These are phyloP conservation scores for Drosophila atripex DNA, from an alignment of 2,888 invertebrate genomes.

Conservation along the genomic window DNA sequence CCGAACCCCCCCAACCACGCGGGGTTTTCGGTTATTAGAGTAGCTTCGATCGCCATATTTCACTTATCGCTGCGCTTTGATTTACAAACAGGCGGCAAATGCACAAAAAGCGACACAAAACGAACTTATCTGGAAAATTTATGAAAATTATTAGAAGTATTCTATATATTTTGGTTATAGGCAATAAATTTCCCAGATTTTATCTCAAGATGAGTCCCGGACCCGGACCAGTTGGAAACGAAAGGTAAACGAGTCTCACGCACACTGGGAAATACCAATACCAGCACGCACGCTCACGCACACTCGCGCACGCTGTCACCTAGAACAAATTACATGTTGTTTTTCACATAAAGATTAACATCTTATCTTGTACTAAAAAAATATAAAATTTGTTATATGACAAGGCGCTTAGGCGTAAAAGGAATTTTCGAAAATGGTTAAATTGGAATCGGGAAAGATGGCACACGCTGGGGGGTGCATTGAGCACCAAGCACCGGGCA, in stretches of 20 bases:
- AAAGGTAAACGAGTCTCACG: constrained; percentile 37
- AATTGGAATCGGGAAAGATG: constrained; percentile 65
- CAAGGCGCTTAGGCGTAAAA: constrained; percentile 73
- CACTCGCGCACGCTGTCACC: constrained; percentile 21
- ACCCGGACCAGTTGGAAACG: constrained; percentile 7
- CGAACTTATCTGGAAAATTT: constrained; percentile 69
- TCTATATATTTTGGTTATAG: constrained; percentile 75
- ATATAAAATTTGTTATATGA: constrained; percentile 68
- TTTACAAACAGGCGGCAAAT: constrained; percentile 72
- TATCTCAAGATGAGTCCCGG: constrained; percentile 75
- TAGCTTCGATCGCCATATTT: constrained; percentile 56
- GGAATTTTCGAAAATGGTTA: constrained; percentile 58
- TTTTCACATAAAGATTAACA: constrained; percentile 82
- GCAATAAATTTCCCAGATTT: constrained; percentile 79
- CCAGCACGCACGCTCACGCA: constrained; percentile 17
- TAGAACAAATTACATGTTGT: constrained; percentile 80
- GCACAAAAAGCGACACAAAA: constrained; percentile 41
- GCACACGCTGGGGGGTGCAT: constrained; percentile 81
- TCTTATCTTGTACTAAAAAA: constrained; percentile 81
- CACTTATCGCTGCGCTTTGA: constrained; percentile 68
- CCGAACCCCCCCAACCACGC: background rate
- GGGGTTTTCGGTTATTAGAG: constrained; percentile 43
- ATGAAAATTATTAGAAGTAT: constrained; percentile 80
- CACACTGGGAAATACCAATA: constrained; percentile 1
- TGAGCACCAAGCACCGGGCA: background rate